Percentiles rank a stretch among this genome's conserved stretches.
phyloP scores from a whole-genome alignment of 2,888 invertebrate genomes.

The Tetramorium bicarinatum region DNA sequence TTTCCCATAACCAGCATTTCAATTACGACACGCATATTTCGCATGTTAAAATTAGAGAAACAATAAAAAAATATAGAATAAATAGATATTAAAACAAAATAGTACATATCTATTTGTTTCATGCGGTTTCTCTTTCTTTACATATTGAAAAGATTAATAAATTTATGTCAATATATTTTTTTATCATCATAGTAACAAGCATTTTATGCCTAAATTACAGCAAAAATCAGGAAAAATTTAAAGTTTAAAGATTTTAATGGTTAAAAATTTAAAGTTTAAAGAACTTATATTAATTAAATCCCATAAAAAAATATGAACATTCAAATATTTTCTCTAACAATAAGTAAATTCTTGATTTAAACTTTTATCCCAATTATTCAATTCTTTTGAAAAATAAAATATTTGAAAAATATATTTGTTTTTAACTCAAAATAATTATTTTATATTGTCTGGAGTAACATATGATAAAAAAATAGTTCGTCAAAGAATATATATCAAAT shows the following conservation, averaged over 20 bases:
- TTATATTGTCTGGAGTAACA: constrained; percentile 1
- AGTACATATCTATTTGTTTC: not conserved
- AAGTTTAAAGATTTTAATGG: not conserved
- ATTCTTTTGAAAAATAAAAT: not conserved
- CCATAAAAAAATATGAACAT: not conserved
- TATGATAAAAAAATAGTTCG: not conserved
- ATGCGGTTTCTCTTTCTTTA: not conserved
- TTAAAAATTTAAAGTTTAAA: not conserved
- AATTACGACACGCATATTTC: not conserved
- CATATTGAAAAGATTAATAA: not conserved
- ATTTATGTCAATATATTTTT: not conserved
- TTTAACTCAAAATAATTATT: not conserved
- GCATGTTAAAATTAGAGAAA: not conserved
- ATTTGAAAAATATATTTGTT: not conserved
- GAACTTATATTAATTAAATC: not conserved
- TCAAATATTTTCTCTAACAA: not conserved
- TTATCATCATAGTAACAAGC: not conserved
- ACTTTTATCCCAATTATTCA: not conserved
- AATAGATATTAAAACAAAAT: not conserved
- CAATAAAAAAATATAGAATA: not conserved
- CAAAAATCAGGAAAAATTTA: not conserved
- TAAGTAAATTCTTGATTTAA: not conserved
- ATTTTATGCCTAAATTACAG: not conserved
- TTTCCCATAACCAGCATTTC: not conserved
- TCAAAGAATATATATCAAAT: not conserved